Conservation (phyloP, 2,797 vertebrate genomes). For the Xyrichtys novacula region DNA sequence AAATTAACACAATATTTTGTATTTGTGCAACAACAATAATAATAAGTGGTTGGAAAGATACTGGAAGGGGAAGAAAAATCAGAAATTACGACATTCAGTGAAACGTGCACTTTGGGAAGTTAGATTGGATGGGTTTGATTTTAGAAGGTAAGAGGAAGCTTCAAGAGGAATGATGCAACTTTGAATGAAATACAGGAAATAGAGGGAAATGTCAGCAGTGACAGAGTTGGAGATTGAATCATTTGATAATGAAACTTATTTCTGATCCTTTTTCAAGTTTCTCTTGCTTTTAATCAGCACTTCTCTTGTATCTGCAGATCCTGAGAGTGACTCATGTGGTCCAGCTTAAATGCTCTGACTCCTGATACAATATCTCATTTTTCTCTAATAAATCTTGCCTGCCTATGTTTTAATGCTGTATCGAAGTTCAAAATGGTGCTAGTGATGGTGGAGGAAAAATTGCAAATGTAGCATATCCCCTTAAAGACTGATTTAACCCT, state of each 20-base stretch:
- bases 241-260: background rate
- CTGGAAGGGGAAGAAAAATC: background rate
- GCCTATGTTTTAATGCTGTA: background rate
- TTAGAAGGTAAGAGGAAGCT: background rate
- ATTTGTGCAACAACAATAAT: background rate
- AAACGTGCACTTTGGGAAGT: background rate
- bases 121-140: background rate
- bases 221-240: background rate
- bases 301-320: background rate
- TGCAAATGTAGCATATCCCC: background rate
- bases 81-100: background rate
- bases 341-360: background rate
- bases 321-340: background rate
- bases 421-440: background rate
- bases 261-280: background rate
- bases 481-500: background rate
- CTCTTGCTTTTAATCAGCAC: background rate
- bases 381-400: background rate
- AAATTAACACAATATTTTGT: too few relatives aligned
- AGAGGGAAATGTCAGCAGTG: background rate
- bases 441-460: background rate
- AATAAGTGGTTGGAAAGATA: background rate
- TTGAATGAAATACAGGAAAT: background rate
- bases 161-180: constrained; percentile 1
- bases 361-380: background rate